Evolutionary conservation across 2,113 vertebrate species (phyloP).

Genomic region (Erythrocercus mccallii): DNA sequence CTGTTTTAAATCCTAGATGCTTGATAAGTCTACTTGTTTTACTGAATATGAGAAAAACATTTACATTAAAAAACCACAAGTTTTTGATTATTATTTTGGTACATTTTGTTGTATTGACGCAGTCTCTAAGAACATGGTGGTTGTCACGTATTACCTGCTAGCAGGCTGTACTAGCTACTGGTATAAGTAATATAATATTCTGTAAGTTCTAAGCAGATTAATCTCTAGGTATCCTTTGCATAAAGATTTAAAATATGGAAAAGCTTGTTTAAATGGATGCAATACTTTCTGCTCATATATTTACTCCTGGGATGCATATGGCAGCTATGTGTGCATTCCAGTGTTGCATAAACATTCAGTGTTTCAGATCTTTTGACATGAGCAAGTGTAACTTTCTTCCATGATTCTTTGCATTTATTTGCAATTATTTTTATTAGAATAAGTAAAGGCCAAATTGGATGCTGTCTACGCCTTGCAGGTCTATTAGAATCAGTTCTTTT

Average conservation of each 20-base stretch:
- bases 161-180: not conserved
- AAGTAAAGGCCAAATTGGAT: not conserved
- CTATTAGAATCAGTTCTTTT: not conserved
- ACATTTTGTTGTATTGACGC: not conserved
- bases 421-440: not conserved
- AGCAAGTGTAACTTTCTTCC: not conserved
- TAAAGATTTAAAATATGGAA: not conserved
- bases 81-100: not conserved
- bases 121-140: not conserved
- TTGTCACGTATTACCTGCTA: not conserved
- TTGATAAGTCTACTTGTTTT: not conserved
- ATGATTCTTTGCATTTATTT: not conserved
- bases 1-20: not conserved
- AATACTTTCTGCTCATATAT: not conserved
- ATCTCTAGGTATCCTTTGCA: not conserved
- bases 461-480: not conserved
- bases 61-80: not conserved
- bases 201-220: not conserved
- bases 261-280: not conserved
- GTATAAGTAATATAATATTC: not conserved
- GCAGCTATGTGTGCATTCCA: not conserved
- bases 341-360: not conserved
- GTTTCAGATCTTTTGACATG: not conserved
- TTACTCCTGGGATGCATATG: not conserved
- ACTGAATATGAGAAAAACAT: not conserved